These are phyloP conservation scores for Cantharis flavilabris DNA, from an alignment of 2,888 invertebrate genomes.

Conservation along the genomic window DNA sequence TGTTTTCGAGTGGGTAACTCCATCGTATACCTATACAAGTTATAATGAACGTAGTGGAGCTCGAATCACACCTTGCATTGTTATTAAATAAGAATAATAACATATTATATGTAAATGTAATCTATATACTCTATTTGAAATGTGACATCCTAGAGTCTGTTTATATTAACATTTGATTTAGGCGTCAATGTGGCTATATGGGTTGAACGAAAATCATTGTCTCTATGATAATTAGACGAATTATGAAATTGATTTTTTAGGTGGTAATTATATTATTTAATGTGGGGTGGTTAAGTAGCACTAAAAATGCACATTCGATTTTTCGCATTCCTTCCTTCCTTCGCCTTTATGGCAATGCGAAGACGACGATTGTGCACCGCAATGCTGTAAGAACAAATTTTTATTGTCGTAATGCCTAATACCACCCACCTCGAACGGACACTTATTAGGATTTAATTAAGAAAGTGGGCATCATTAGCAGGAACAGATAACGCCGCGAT, in stretches of 20 bases:
- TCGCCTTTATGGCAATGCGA: not conserved
- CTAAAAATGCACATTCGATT: constrained; percentile 3
- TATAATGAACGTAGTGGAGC: constrained; percentile 37
- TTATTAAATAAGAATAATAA: constrained; percentile 57
- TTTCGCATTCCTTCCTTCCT: not conserved
- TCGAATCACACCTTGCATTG: constrained; percentile 54
- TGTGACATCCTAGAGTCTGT: constrained; percentile 52
- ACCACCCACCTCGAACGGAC: constrained; percentile 31
- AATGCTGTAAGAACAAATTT: not conserved
- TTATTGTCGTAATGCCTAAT: not conserved
- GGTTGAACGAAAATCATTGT: constrained; percentile 56
- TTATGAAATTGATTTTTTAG: constrained; percentile 27
- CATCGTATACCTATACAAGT: not conserved
- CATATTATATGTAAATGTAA: constrained; percentile 57
- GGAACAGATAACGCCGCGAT: not conserved
- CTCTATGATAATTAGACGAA: constrained; percentile 51
- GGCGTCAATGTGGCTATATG: constrained; percentile 49
- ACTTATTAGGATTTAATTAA: constrained; percentile 30
- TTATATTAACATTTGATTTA: constrained; percentile 56
- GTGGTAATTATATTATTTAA: constrained; percentile 24
- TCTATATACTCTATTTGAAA: constrained; percentile 51
- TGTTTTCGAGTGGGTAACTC: constrained; percentile 38
- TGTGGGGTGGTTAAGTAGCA: constrained; percentile 13
- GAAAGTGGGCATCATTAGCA: constrained; percentile 24
- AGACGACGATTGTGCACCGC: not conserved